A percentile compares a stretch with the other conserved stretches of the same genome.
phyloP scores from a whole-genome alignment of 2,797 vertebrate genomes.

The Sylvia borin region DNA sequence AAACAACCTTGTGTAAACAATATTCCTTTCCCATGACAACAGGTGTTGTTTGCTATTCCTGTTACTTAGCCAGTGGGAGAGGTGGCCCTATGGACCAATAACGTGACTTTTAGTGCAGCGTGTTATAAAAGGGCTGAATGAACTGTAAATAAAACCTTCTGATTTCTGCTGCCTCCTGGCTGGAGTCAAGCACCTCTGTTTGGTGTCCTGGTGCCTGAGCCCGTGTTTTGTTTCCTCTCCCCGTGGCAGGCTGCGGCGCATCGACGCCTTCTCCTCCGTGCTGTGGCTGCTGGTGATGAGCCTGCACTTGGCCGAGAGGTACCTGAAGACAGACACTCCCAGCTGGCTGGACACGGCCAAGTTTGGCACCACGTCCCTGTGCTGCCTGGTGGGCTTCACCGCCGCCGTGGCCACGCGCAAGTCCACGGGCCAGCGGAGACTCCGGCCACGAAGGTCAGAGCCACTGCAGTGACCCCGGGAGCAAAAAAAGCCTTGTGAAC shows the following conservation, averaged over 20 bases:
- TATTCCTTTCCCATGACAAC: too few species aligned
- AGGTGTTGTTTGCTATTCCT: too few species aligned
- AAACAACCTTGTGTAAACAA: too few species aligned
- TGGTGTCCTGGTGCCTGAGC: fast-evolving
- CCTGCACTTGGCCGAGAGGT: conserved; percentile 82
- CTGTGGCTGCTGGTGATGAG: conserved; percentile 89
- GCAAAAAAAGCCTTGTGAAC: conserved; percentile 61
- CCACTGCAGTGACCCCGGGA: conserved; percentile 82
- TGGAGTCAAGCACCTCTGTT: too few species aligned
- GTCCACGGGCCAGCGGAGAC: conserved; percentile 83
- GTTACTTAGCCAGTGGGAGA: too few species aligned
- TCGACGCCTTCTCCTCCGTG: conserved; percentile 88
- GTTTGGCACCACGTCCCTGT: conserved; percentile 82
- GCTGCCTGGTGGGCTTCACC: conserved; percentile 92
- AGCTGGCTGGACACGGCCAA: conserved; percentile 87
- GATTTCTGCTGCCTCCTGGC: too few species aligned
- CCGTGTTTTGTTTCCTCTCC: not conserved
- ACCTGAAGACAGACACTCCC: conserved; percentile 73
- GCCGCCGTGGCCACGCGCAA: conserved; percentile 90
- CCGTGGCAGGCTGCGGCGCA: conserved; percentile 85
- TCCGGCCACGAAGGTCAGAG: conserved; percentile 97
- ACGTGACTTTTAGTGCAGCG: too few species aligned
- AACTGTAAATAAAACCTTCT: too few species aligned
- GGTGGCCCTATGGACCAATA: too few species aligned
- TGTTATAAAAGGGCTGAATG: too few species aligned